Evolutionary conservation across 2,113 vertebrate species (phyloP).

Genomic region (Lepus timidus): DNA sequence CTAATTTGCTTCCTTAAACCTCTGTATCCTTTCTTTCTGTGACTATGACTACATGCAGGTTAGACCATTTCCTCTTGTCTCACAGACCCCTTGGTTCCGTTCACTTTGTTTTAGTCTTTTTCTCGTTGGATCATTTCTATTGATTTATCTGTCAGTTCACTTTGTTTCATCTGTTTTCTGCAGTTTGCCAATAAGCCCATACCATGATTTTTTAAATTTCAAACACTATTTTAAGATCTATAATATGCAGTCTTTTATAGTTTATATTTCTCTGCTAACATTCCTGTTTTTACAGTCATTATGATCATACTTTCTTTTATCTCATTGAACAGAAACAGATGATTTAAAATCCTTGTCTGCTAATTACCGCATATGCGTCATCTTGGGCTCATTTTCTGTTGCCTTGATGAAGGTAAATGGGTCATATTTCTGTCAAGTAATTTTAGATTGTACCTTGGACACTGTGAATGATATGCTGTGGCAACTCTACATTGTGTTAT

Average conservation of each 20-base stretch:
- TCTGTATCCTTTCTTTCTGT: slow-evolving; percentile 10
- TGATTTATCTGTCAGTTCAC: not conserved
- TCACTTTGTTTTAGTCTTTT: slow-evolving; percentile 4
- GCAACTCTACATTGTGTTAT: slow-evolving; percentile 29
- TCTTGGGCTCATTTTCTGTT: not conserved
- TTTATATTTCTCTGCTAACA: slow-evolving; percentile 5
- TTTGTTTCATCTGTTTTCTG: not conserved
- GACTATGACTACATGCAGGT: not conserved
- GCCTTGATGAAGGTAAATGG: not conserved
- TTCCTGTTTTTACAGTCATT: slow-evolving; percentile 28
- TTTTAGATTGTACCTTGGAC: slow-evolving; percentile 22
- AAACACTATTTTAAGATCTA: not conserved
- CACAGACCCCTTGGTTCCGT: not conserved
- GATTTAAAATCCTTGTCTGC: not conserved
- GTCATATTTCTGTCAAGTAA: not conserved
- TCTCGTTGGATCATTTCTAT: not conserved
- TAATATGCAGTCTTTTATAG: not conserved
- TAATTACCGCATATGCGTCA: not conserved
- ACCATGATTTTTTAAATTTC: not conserved
- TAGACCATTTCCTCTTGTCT: not conserved
- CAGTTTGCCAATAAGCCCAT: not conserved
- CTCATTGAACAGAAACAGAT: not conserved
- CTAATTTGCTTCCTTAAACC: not conserved
- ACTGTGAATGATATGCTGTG: not conserved
- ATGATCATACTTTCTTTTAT: slow-evolving; percentile 35